A percentile compares a stretch with the other conserved stretches of the same genome.
These are phyloP conservation scores for Drosophila nr. medialis DNA, from an alignment of 2,888 invertebrate species.

Conservation along the genomic window DNA sequence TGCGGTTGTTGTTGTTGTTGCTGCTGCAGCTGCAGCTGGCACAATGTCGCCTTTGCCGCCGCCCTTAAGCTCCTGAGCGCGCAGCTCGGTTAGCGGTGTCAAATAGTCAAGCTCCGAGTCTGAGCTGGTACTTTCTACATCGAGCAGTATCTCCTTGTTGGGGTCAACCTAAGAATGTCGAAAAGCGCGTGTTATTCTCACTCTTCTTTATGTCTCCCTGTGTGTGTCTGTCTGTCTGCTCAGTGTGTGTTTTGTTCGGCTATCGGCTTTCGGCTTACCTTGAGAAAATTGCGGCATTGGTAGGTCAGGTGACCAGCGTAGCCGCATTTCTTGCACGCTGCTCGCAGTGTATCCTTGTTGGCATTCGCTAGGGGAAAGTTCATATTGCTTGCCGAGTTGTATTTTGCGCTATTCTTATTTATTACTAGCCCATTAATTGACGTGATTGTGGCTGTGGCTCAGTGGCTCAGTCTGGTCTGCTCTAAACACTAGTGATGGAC, in stretches of 20 bases:
- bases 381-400: slow-evolving; percentile 63
- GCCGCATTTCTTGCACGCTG: slow-evolving; percentile 97
- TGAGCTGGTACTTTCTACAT: slow-evolving; percentile 97
- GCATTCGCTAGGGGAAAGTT: slow-evolving; percentile 82
- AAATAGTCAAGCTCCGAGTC: slow-evolving; percentile 92
- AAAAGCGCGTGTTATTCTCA: slow-evolving; percentile 8
- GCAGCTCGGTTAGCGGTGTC: slow-evolving; percentile 92
- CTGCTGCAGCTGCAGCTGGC: slow-evolving; percentile 26
- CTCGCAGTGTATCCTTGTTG: slow-evolving; percentile 90
- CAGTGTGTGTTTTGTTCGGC: slow-evolving; percentile 10
- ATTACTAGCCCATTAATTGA: slow-evolving; percentile 50
- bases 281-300: slow-evolving; percentile 97
- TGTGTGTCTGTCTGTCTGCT: slow-evolving; percentile 3
- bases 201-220: slow-evolving; percentile 2
- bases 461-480: slow-evolving; percentile 40
- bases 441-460: slow-evolving; percentile 37
- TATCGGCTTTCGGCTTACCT: slow-evolving; percentile 86
- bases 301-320: slow-evolving; percentile 98
- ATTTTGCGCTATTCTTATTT: slow-evolving; percentile 11
- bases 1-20: slow-evolving; percentile 20
- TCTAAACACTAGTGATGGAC: slow-evolving; percentile 37
- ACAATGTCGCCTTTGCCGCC: slow-evolving; percentile 12
- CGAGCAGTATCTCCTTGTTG: slow-evolving; percentile 95
- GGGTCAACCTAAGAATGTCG: slow-evolving; percentile 90
- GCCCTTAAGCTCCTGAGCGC: slow-evolving; percentile 89